Evolutionary conservation across 2,888 invertebrate genomes (phyloP).

Genomic region (Strigamia crassipes): DNA sequence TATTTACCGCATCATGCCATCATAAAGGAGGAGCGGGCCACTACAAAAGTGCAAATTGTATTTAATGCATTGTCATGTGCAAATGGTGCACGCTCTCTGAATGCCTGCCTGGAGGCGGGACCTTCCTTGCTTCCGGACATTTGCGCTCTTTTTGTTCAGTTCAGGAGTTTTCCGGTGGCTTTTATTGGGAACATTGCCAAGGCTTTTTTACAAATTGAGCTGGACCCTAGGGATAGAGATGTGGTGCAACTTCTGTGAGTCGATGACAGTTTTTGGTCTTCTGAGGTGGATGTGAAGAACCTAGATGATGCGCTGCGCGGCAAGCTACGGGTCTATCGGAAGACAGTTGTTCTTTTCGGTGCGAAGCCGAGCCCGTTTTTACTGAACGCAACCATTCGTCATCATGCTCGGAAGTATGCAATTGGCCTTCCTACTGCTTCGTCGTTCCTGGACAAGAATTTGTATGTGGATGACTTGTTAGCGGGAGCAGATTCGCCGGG

Average conservation of each 20-base stretch:
- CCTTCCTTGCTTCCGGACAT: conserved; percentile 46
- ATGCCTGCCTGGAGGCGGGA: conserved; percentile 46
- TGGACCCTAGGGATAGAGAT: conserved; percentile 3
- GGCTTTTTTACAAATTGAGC: conserved; percentile 13
- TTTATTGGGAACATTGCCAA: neutral
- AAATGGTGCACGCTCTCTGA: conserved; percentile 34
- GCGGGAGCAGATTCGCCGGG: no score
- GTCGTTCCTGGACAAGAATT: no score
- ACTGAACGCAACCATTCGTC: no score
- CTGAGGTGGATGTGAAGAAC: no score
- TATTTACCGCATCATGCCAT: conserved; percentile 45
- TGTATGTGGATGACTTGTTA: no score
- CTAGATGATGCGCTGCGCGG: no score
- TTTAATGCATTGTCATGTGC: conserved; percentile 47
- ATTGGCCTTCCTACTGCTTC: no score
- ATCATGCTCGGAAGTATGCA: no score
- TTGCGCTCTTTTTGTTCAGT: neutral
- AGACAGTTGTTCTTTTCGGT: no score
- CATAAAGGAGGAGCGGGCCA: neutral
- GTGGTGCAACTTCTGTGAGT: conserved; percentile 7
- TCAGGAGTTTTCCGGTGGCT: neutral
- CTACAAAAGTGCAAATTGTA: conserved; percentile 41
- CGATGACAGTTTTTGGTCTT: no score
- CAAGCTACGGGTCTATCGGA: no score
- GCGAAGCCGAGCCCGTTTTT: no score